Evolutionary conservation across 2,113 vertebrate genomes (phyloP).

Genomic region (Romanogobio albipinnatus): DNA sequence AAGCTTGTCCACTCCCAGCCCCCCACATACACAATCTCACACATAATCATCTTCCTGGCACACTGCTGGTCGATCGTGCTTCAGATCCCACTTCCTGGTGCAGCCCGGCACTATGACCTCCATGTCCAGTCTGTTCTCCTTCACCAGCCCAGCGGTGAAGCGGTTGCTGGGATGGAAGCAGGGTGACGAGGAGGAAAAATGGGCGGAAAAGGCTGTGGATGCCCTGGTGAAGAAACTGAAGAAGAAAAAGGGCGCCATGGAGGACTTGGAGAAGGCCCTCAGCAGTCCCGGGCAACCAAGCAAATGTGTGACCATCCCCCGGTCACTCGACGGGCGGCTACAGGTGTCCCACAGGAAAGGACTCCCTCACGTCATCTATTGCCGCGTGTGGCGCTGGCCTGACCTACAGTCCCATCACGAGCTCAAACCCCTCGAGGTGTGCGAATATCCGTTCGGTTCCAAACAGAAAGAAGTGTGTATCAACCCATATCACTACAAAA

Average conservation of each 20-base stretch:
- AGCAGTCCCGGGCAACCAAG: slow-evolving; percentile 97
- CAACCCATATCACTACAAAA: slow-evolving; percentile 99
- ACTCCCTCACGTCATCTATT: slow-evolving; percentile 98
- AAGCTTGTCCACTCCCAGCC: slow-evolving; percentile 60
- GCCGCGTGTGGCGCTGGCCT: slow-evolving; percentile 98
- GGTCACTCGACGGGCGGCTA: slow-evolving; percentile 93
- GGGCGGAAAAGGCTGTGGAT: slow-evolving; percentile 98
- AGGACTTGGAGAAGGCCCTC: slow-evolving; percentile 97
- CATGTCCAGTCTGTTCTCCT: slow-evolving; percentile 99
- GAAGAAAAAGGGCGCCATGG: slow-evolving; percentile 99
- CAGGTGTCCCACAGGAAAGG: slow-evolving; percentile 98
- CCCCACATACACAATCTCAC: slow-evolving; percentile 46
- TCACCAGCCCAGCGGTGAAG: slow-evolving; percentile 98
- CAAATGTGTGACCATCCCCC: slow-evolving; percentile 97
- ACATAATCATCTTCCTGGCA: slow-evolving; percentile 49
- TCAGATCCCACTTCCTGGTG: slow-evolving; percentile 44
- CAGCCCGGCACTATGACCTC: slow-evolving; percentile 73
- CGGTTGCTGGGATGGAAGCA: slow-evolving; percentile 98
- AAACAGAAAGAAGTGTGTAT: slow-evolving; percentile 99
- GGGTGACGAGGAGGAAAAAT: slow-evolving; percentile 99
- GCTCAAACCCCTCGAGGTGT: slow-evolving; percentile 96
- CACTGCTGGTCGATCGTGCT: background rate
- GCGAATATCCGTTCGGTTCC: slow-evolving; percentile 98
- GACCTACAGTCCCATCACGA: slow-evolving; percentile 98
- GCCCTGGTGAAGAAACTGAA: slow-evolving; percentile 98